phyloP scores from a whole-genome alignment of 2,888 invertebrate species.

The Smittia aterrima region DNA sequence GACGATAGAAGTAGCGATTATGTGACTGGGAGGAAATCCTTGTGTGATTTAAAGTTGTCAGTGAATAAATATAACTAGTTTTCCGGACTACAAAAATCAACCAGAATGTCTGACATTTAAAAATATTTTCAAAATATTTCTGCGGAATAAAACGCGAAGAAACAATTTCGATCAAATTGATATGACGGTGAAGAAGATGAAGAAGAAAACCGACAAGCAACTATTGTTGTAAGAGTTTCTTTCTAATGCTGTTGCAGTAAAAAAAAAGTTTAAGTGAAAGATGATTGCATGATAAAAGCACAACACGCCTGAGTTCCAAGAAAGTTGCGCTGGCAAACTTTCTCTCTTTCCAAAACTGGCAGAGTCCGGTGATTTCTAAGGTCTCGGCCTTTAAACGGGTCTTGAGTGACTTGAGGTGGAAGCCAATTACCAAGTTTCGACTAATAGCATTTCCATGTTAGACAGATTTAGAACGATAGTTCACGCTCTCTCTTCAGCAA shows the following conservation, averaged over 20 bases:
- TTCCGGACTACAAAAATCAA: background rate
- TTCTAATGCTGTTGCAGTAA: background rate
- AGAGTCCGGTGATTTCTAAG: slow-evolving; percentile 2
- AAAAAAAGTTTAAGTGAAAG: background rate
- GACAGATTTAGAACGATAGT: slow-evolving; percentile 8
- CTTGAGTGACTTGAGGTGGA: background rate
- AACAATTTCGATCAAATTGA: background rate
- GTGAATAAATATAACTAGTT: background rate
- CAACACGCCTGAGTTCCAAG: background rate
- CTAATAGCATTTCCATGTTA: background rate
- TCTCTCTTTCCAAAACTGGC: background rate
- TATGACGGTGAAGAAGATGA: too few species aligned
- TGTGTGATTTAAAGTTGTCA: background rate
- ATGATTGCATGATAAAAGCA: slow-evolving; percentile 7
- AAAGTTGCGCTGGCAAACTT: background rate
- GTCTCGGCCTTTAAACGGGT: background rate
- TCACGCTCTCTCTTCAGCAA: background rate
- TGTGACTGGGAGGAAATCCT: too few species aligned
- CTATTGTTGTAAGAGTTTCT: too few species aligned
- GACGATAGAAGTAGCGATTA: too few species aligned
- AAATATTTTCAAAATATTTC: too few species aligned
- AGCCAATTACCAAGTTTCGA: background rate
- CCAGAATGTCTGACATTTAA: background rate
- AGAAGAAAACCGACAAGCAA: too few species aligned
- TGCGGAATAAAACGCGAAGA: background rate